Evolutionary conservation across 92 coral and sea anemone genomes (phyloP).

Genomic region (Parazoanthus atlanticus): DNA sequence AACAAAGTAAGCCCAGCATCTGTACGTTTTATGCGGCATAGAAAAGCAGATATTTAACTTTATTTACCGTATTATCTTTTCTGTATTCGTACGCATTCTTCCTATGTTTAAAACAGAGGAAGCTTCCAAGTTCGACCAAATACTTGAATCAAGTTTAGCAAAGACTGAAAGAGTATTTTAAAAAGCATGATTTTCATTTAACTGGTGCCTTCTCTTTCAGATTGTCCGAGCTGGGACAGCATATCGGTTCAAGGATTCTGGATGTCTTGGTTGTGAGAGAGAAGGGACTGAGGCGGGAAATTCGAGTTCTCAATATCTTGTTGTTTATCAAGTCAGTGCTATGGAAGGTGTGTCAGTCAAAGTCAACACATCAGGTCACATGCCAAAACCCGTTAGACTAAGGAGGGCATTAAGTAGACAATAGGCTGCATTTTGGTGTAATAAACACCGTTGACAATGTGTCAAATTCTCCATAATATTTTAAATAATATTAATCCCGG

Average conservation of each 20-base stretch:
- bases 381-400: too few species aligned
- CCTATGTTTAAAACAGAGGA: background rate
- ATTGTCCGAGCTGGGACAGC: constrained; percentile 93
- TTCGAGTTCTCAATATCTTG: constrained; percentile 88
- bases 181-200: background rate
- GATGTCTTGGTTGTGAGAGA: constrained; percentile 95
- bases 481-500: too few species aligned
- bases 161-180: too few species aligned
- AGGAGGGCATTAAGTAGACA: too few species aligned
- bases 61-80: too few species aligned
- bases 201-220: constrained; percentile 42
- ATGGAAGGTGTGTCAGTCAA: constrained; percentile 81
- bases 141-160: too few species aligned
- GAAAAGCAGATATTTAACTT: too few species aligned
- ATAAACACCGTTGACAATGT: too few species aligned
- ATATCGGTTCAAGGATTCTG: constrained; percentile 92
- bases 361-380: too few species aligned
- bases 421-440: too few species aligned
- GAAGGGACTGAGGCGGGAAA: constrained; percentile 90
- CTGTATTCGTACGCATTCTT: background rate
- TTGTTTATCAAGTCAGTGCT: constrained; percentile 94
- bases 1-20: constrained; percentile 76
- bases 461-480: too few species aligned
- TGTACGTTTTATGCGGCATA: background rate
- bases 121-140: background rate